A percentile compares a stretch with the other conserved stretches of the same genome.
Conservation (phyloP, 1,140 invertebrate species). For the Bemisia tabaci region DNA sequence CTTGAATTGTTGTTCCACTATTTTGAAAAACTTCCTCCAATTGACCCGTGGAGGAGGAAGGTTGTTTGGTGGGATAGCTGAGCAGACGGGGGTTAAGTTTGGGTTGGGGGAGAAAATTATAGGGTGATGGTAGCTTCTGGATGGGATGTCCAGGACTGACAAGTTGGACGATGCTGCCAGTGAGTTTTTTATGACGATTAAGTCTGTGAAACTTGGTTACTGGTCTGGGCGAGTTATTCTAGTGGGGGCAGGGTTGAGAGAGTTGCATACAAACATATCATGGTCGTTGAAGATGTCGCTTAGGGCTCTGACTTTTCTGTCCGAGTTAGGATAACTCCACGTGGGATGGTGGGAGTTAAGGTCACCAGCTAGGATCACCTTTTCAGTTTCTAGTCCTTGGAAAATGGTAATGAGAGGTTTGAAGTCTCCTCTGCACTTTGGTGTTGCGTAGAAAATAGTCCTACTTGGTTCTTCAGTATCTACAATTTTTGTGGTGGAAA, state of each 20-base stretch:
- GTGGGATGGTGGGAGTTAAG: background rate
- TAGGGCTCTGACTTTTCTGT: background rate
- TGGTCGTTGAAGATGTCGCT: background rate
- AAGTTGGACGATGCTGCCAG: background rate
- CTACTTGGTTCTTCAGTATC: background rate
- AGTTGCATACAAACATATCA: no score
- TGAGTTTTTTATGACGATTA: background rate
- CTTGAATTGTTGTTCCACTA: no score
- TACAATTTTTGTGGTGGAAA: background rate
- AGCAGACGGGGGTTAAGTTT: no score
- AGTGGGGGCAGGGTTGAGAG: background rate
- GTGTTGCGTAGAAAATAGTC: background rate
- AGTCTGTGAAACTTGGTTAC: background rate
- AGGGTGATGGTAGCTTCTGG: background rate
- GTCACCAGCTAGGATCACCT: background rate
- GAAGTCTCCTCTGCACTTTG: background rate
- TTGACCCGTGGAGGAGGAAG: no score
- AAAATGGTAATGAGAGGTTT: background rate
- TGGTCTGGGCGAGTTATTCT: background rate
- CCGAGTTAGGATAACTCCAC: background rate
- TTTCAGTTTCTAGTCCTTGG: background rate
- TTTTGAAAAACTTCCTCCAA: no score
- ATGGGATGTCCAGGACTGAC: background rate
- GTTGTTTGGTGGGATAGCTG: no score
- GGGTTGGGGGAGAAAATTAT: no score